A percentile compares a stretch with the other conserved stretches of the same genome.
Evolutionary conservation across 2,888 invertebrate species (phyloP).

Genomic region (Taphrorychus bicolor): DNA sequence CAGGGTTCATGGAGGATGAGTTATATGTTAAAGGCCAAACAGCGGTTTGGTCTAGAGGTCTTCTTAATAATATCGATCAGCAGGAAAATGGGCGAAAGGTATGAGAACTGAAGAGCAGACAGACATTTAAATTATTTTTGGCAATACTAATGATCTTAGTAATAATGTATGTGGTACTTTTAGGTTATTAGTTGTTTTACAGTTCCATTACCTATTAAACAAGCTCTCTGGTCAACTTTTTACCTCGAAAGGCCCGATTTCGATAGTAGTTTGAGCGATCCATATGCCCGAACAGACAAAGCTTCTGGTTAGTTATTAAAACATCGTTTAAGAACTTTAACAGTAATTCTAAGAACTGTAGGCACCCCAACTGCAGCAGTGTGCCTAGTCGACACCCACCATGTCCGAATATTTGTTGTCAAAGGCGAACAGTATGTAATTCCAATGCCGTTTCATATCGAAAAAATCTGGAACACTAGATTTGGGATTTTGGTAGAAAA

Average conservation of each 20-base stretch:
- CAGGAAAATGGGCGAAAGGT: slow-evolving; percentile 62
- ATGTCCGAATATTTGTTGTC: slow-evolving; percentile 77
- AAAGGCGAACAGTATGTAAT: slow-evolving; percentile 85
- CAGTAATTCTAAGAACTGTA: too few species aligned
- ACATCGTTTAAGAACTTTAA: too few species aligned
- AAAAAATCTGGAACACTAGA: slow-evolving; percentile 83
- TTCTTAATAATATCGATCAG: slow-evolving; percentile 63
- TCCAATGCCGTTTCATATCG: slow-evolving; percentile 81
- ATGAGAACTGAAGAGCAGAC: background rate
- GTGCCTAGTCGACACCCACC: slow-evolving; percentile 76
- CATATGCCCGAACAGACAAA: slow-evolving; percentile 63
- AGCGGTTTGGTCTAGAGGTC: slow-evolving; percentile 79
- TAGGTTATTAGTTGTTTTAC: slow-evolving; percentile 75
- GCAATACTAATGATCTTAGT: too few species aligned
- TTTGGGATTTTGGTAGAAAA: slow-evolving; percentile 87
- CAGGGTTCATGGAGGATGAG: slow-evolving; percentile 77
- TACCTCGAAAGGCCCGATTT: slow-evolving; percentile 66
- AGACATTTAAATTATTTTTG: too few species aligned
- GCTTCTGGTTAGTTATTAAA: too few species aligned
- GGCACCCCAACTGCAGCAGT: slow-evolving; percentile 63
- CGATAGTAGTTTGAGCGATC: slow-evolving; percentile 51
- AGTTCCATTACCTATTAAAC: slow-evolving; percentile 80
- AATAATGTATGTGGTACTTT: background rate
- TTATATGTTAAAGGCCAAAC: slow-evolving; percentile 85
- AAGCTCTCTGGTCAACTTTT: slow-evolving; percentile 78